phyloP scores from a whole-genome alignment of 2,113 vertebrate genomes.

The Cephalopholis sonnerati region DNA sequence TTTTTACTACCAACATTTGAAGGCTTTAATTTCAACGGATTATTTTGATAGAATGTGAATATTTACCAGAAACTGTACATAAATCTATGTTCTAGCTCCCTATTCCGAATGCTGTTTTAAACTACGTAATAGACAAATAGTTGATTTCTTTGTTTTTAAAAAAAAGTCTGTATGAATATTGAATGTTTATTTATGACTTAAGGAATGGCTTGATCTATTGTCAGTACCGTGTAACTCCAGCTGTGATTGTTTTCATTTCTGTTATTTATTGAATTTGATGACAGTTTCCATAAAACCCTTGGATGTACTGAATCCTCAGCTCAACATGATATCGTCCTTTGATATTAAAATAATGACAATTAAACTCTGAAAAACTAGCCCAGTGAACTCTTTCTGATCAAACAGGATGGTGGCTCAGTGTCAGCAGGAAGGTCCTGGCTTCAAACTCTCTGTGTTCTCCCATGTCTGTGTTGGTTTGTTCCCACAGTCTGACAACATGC shows the following conservation, averaged over 20 bases:
- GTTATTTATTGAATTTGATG: constrained; percentile 74
- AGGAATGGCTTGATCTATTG: constrained; percentile 81
- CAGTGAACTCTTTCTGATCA: constrained; percentile 23
- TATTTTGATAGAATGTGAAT: constrained; percentile 83
- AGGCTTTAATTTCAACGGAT: constrained; percentile 71
- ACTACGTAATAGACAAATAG: constrained; percentile 67
- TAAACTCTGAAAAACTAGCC: constrained; percentile 28
- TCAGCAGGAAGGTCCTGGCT: background rate
- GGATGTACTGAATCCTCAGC: constrained; percentile 64
- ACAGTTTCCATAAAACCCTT: constrained; percentile 68
- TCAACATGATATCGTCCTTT: constrained; percentile 71
- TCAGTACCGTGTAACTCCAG: constrained; percentile 78
- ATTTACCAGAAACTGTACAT: constrained; percentile 78
- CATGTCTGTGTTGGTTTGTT: background rate
- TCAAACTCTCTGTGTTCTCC: background rate
- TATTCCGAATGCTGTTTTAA: constrained; percentile 80
- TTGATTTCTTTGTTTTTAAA: constrained; percentile 54
- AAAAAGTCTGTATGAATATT: constrained; percentile 72
- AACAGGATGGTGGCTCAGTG: background rate
- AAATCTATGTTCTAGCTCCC: constrained; percentile 75
- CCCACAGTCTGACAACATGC: background rate
- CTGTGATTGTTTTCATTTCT: constrained; percentile 75
- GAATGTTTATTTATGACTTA: constrained; percentile 75
- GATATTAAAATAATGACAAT: constrained; percentile 74
- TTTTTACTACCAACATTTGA: constrained; percentile 68